A percentile compares a stretch with the other conserved stretches of the same genome.
These are phyloP conservation scores for Trochalopteron elliotii DNA, from an alignment of 2,113 vertebrate genomes.

Conservation along the genomic window DNA sequence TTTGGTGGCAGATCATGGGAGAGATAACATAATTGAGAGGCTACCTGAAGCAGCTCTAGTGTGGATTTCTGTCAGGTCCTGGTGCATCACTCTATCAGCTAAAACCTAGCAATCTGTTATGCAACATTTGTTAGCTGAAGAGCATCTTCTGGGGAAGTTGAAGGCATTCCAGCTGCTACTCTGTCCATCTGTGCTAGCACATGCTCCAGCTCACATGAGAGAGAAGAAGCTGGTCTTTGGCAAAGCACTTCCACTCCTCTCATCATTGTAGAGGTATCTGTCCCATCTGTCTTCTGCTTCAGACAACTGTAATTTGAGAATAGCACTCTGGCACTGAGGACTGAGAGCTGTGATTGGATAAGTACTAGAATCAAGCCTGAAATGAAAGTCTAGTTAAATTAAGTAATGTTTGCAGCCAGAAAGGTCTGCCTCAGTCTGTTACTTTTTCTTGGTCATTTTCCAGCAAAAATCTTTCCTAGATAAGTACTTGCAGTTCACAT, in stretches of 20 bases:
- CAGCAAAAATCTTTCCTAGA: not conserved
- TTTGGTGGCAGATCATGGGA: not conserved
- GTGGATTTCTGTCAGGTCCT: not conserved
- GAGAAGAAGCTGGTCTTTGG: not conserved
- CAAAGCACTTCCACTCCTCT: not conserved
- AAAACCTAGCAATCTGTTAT: not conserved
- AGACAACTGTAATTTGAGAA: not conserved
- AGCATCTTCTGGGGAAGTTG: not conserved
- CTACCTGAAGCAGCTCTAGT: not conserved
- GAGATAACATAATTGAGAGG: not conserved
- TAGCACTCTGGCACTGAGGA: not conserved
- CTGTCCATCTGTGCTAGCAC: not conserved
- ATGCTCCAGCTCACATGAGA: not conserved
- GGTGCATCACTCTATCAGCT: not conserved
- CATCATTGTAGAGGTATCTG: not conserved
- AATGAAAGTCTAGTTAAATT: not conserved
- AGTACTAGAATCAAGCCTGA: not conserved
- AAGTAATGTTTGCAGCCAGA: not conserved
- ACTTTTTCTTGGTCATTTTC: not conserved
- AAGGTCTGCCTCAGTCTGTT: not conserved
- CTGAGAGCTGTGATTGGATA: not conserved
- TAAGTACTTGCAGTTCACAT: not conserved
- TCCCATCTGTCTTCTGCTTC: not conserved
- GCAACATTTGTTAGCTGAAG: not conserved
- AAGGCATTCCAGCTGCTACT: not conserved